Evolutionary conservation across 2,888 invertebrate species (phyloP), one percentile per base, ranked within the genome.

Genomic region (Limnephilus marmoratus): DNA sequence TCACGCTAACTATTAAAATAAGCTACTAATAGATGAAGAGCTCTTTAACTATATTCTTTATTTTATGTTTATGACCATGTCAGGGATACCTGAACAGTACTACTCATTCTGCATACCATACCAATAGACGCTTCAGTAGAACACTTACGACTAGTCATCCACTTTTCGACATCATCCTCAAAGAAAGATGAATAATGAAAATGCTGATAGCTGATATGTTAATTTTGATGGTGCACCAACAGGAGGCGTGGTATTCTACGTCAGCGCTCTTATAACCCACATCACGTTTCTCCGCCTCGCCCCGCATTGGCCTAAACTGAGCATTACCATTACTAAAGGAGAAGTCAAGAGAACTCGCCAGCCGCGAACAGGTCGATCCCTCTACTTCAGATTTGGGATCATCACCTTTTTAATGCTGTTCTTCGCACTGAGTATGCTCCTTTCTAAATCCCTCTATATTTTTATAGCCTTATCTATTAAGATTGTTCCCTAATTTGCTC

Each of bases 191-290:
- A 34, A 34, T 34, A 3, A 34, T 34, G 37, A 37, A 4, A 37
- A 4, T 15, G 15, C 4, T 53, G n/a, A 5, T 3, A 53, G 0
- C 4, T 53, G 7, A 5, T 68, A 68, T 24, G 3, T 4, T 68
- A 18, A 68, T 18, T 18, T 90, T 87, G 53, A 87, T 29, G 18
- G 11, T 82, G 0, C 89, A 90, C 90, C 94, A 94, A 68, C 94
- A 95, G 96, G 95, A 9, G 95, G 95, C 91, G 94, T 96, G 3
- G 95, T 97, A 93, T 97, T 97, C 94, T 97, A 96, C 93, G 95
- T 95, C 0, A 96, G 97, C 90, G 96, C 96, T 0, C 94, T 97
- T 1, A 93, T 96, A 1, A 96, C 97, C 0, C 94, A 96, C 3
- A 85, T 96, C 1, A 94, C 97, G 1, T 97, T 97, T 80, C 95